Conservation (phyloP, 2,113 vertebrate genomes). For the Heterocephalus glaber region DNA sequence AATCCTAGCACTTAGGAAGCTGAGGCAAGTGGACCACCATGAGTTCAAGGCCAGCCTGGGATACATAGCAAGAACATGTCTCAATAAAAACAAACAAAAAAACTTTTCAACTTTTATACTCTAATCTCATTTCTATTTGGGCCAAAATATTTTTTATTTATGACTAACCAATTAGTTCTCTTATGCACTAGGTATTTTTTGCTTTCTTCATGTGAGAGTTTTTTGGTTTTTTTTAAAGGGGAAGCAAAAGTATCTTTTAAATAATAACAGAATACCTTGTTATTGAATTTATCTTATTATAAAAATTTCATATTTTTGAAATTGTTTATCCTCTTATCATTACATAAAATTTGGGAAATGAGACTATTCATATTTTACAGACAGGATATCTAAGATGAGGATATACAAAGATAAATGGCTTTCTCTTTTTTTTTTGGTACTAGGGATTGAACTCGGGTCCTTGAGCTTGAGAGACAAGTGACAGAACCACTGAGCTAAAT, state of each 20-base stretch:
- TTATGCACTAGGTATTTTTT: background rate
- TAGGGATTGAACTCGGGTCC: too few species aligned
- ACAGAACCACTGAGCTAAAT: too few species aligned
- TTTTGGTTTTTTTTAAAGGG: background rate
- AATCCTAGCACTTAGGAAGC: background rate
- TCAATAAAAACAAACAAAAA: background rate
- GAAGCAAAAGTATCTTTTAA: conserved; percentile 19
- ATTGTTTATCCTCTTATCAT: background rate
- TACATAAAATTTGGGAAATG: background rate
- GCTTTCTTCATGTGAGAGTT: background rate
- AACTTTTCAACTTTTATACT: background rate
- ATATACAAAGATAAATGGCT: background rate
- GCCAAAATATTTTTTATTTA: conserved; percentile 26
- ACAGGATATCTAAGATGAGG: background rate
- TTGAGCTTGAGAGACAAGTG: too few species aligned
- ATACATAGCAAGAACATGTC: background rate
- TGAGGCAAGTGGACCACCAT: background rate
- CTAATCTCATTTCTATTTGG: conserved; percentile 3
- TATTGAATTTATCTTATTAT: background rate
- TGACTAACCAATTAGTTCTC: conserved; percentile 7
- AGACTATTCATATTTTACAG: conserved; percentile 27
- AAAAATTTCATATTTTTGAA: conserved; percentile 37
- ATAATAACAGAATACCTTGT: background rate
- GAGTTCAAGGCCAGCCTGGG: background rate
- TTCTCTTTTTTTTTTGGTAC: too few species aligned